phyloP scores from a whole-genome alignment of 2,113 vertebrate species.

The Albula goreensis region DNA sequence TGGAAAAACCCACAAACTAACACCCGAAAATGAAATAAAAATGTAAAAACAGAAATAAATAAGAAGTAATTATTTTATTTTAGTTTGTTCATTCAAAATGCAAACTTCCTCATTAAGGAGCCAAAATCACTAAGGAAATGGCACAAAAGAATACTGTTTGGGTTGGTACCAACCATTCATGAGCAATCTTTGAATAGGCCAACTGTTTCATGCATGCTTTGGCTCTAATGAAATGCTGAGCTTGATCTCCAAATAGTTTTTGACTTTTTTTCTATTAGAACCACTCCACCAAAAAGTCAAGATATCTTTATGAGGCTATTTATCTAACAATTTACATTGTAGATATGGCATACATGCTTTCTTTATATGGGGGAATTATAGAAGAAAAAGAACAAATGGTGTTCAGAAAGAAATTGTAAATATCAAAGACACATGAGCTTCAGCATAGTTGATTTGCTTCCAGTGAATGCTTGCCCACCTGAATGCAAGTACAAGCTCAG shows the following conservation, averaged over 20 bases:
- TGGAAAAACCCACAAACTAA: too few species aligned
- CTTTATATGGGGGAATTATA: neutral
- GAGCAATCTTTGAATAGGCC: neutral
- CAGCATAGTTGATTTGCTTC: neutral
- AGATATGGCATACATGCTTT: too few species aligned
- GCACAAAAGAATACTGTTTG: neutral
- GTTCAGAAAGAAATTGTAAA: neutral
- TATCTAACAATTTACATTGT: neutral
- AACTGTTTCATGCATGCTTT: neutral
- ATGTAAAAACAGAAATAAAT: too few species aligned
- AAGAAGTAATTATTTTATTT: too few species aligned
- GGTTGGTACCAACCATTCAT: slow-evolving; percentile 1
- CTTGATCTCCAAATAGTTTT: neutral
- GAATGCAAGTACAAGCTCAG: neutral
- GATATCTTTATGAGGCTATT: neutral
- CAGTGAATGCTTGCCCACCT: neutral
- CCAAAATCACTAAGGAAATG: neutral
- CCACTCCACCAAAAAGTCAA: neutral
- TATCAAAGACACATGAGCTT: neutral
- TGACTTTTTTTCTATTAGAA: neutral
- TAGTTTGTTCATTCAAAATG: too few species aligned
- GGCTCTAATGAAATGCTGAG: neutral
- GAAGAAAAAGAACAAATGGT: neutral
- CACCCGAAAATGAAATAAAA: too few species aligned
- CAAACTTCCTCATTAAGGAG: too few species aligned